phyloP scores from a whole-genome alignment of 2,888 invertebrate genomes.

The Macrosiphum euphorbiae region DNA sequence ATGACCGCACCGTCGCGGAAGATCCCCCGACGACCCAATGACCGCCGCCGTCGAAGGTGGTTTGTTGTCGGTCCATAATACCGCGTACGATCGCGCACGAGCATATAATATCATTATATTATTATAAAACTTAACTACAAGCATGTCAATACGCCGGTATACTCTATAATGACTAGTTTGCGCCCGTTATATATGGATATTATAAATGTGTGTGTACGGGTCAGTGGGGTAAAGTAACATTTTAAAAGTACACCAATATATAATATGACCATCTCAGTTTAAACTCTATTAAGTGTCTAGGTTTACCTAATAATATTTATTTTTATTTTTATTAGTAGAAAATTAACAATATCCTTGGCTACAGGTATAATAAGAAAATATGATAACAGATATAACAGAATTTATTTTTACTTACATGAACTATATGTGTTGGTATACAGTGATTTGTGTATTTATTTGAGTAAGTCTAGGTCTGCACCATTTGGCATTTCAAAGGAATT shows the following conservation, averaged over 20 bases:
- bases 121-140: not conserved
- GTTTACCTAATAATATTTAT: too few species aligned
- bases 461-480: too few species aligned
- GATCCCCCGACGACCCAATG: conserved; percentile 47
- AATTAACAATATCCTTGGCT: too few species aligned
- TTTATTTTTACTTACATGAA: too few species aligned
- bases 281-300: not conserved
- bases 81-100: not conserved
- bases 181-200: not conserved
- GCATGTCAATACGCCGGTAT: not conserved
- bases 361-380: too few species aligned
- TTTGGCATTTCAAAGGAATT: too few species aligned
- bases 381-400: too few species aligned
- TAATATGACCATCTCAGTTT: not conserved
- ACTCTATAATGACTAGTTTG: not conserved
- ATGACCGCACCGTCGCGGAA: conserved; percentile 11
- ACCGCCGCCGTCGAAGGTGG: conserved; percentile 1
- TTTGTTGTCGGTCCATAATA: not conserved
- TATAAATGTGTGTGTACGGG: not conserved
- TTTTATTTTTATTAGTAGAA: too few species aligned
- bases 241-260: not conserved
- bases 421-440: too few species aligned
- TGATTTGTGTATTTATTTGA: too few species aligned
- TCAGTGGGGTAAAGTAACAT: not conserved
- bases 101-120: not conserved